Base-by-base conservation (phyloP, 2,888 invertebrate genomes). In the Drosophila cracens region DNA sequence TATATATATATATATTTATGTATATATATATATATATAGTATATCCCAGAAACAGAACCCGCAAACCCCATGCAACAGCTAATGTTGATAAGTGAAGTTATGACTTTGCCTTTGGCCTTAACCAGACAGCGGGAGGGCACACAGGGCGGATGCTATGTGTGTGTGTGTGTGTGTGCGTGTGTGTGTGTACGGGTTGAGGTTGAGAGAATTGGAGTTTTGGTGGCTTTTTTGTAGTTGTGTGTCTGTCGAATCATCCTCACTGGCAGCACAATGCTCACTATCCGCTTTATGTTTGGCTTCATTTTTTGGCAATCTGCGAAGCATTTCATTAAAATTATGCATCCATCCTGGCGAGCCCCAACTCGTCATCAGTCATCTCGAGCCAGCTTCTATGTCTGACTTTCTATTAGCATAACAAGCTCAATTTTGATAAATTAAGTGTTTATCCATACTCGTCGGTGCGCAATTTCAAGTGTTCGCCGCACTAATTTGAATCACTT, bases 381-480 rank as follows among this genome's bases (percentile, higher is more conserved):
- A 13, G 40, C 38, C 31, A 40, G 29, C 21, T 40, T 51, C 57
- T 33, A 48, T 67, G 78, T 81, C 78, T 79, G 78, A 40, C 65
- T 64, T 77, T 86, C 90, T 90, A 91, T 91, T 91, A 89, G 87
- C 85, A 90, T 91, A 91, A 89, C 91, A 86, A 90, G 90, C 85
- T 74, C 80, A 82, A 87, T 89, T 82, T 86, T 91, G 88, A 91
- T 90, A 91, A 91, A 91, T 92, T 89, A 92, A 92, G 91, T 92
- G 92, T 91, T 91, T 91, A 92, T 86, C 90, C 82, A 88, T 82
- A 57, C 62, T 59, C 52, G 58, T 75, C 70, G 57, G 52, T 60
- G 60, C 48, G 54, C 70, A 73, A 69, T 69, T 81, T 79, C 74
- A 68, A 64, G 72, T 69, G 61, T 59, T 68, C 66, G 34, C 68